Conservation (phyloP, 2,888 invertebrate genomes). For the Ochropacha duplaris region DNA sequence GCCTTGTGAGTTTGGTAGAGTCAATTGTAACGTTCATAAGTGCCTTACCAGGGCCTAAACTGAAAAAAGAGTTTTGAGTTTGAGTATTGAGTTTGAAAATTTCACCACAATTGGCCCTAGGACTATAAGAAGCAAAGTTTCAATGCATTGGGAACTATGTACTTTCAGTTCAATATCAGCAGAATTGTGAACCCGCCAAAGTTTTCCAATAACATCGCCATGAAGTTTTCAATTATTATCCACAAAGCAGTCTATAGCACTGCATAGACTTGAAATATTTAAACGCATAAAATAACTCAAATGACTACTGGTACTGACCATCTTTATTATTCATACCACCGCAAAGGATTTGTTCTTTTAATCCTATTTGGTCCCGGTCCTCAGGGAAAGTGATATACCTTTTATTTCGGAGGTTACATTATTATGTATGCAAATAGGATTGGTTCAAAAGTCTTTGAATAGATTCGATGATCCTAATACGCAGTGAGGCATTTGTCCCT, state of each 20-base stretch:
- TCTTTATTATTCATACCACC: constrained; percentile 23
- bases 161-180: constrained; percentile 40
- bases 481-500: constrained; percentile 32
- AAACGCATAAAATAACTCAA: constrained; percentile 31
- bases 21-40: no score
- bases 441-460: constrained; percentile 27
- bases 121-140: constrained; percentile 36
- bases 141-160: constrained; percentile 28
- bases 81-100: no score
- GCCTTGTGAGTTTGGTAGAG: no score
- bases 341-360: constrained; percentile 36
- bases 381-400: constrained; percentile 27
- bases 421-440: constrained; percentile 36
- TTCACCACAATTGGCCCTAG: constrained; percentile 2
- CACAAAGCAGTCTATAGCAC: constrained; percentile 35
- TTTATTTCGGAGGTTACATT: constrained; percentile 28
- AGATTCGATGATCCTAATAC: constrained; percentile 33
- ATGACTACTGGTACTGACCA: constrained; percentile 9
- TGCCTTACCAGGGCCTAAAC: no score
- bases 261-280: constrained; percentile 30
- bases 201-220: constrained; percentile 59
- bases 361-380: constrained; percentile 30
- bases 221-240: constrained; percentile 65
- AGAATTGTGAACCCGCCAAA: constrained; percentile 42
- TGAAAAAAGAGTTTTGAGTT: no score